Percentiles rank a stretch among this genome's conserved stretches.
These are phyloP conservation scores for Riptortus pedestris DNA, from an alignment of 1,140 invertebrate species.

Conservation along the genomic window DNA sequence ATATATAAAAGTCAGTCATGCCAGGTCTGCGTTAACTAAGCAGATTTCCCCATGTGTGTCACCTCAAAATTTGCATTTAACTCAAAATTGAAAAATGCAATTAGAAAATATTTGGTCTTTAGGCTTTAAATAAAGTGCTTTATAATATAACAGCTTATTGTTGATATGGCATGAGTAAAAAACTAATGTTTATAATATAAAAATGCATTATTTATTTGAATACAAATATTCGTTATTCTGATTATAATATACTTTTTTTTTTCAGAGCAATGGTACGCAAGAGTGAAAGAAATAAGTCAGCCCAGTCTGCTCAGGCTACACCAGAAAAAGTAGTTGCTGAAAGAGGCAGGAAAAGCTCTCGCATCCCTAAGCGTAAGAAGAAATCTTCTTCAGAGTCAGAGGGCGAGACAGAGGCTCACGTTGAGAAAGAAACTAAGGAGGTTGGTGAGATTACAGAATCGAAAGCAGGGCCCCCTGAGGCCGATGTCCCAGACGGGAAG, in stretches of 20 bases:
- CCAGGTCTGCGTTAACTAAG: no score
- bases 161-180: no score
- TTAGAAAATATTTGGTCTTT: no score
- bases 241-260: not conserved
- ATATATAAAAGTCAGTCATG: no score
- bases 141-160: no score
- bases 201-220: no score
- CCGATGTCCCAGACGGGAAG: not conserved
- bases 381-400: conserved; percentile 23
- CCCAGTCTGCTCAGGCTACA: not conserved
- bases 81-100: no score
- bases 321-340: conserved; percentile 14
- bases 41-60: no score
- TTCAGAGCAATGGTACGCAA: conserved; percentile 16
- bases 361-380: conserved; percentile 14
- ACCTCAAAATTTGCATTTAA: no score
- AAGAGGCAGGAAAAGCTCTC: conserved; percentile 4
- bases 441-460: conserved; percentile 5
- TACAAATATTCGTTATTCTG: no score
- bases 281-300: conserved; percentile 22
- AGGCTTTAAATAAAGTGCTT: no score
- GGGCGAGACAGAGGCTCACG: not conserved
- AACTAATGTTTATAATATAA: no score
- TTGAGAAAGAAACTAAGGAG: not conserved
- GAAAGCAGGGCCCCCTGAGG: not conserved